A percentile compares a stretch with the other conserved stretches of the same genome.
phyloP scores from a whole-genome alignment of 2,888 invertebrate species.

The Salticus scenicus region DNA sequence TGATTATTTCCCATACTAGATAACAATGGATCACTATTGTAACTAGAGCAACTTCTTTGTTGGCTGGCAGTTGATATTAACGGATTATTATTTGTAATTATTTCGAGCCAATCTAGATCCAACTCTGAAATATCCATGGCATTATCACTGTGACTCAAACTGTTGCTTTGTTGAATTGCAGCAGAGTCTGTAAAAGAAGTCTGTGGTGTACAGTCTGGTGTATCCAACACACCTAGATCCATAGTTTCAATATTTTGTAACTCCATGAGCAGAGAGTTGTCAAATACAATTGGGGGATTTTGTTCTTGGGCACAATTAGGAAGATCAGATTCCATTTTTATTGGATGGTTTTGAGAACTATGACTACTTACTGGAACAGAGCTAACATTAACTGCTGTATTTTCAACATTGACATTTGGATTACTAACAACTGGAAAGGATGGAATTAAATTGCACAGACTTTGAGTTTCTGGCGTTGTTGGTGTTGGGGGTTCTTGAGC shows the following conservation, averaged over 20 bases:
- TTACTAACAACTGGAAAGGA: constrained; percentile 36
- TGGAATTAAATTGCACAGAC: constrained; percentile 27
- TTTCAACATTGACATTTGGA: constrained; percentile 19
- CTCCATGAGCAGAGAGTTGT: constrained; percentile 81
- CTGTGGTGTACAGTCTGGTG: background rate
- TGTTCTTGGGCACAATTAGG: background rate
- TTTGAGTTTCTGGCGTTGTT: constrained; percentile 76
- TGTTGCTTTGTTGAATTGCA: background rate
- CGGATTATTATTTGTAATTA: constrained; percentile 39
- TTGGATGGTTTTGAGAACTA: background rate
- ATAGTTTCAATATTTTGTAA: constrained; percentile 79
- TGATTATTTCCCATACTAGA: constrained; percentile 50
- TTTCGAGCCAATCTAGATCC: constrained; percentile 59
- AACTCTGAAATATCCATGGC: constrained; percentile 64
- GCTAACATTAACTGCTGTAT: background rate
- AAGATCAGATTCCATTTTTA: background rate
- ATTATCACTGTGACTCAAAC: constrained; percentile 29
- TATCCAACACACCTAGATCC: constrained; percentile 76
- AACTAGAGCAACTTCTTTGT: constrained; percentile 18
- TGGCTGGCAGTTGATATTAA: constrained; percentile 16
- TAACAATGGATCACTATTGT: constrained; percentile 57
- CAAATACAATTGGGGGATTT: constrained; percentile 78
- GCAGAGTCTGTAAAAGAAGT: background rate
- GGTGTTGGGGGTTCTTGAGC: constrained; percentile 84
- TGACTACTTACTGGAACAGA: background rate